These are phyloP conservation scores for Lochmaea crataegi DNA, from an alignment of 2,888 invertebrate species.

Conservation along the genomic window DNA sequence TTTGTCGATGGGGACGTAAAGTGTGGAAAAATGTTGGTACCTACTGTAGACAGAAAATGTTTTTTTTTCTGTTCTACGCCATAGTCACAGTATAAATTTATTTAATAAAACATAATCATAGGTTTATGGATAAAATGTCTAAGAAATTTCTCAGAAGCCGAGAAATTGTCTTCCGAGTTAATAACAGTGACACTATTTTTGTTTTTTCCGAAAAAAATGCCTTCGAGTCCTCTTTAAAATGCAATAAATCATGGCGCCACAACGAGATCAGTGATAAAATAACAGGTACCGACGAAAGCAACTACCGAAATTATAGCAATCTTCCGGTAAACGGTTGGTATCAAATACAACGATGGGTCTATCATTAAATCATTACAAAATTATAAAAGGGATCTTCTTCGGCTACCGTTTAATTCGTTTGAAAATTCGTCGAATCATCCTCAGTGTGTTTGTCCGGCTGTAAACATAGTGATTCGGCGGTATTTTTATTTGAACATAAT, in stretches of 20 bases:
- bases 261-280: slow-evolving; percentile 44
- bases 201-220: neutral
- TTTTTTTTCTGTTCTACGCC: too few relatives aligned
- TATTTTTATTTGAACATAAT: slow-evolving; percentile 33
- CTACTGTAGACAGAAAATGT: too few relatives aligned
- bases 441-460: slow-evolving; percentile 28
- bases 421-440: slow-evolving; percentile 49
- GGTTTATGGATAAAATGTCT: neutral
- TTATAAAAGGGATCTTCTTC: slow-evolving; percentile 48
- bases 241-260: slow-evolving; percentile 51
- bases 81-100: too few relatives aligned
- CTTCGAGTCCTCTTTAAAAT: slow-evolving; percentile 46
- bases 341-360: slow-evolving; percentile 49
- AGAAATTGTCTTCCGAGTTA: slow-evolving; percentile 18
- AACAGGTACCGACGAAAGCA: slow-evolving; percentile 40
- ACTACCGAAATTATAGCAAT: slow-evolving; percentile 50
- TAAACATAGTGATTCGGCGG: slow-evolving; percentile 42
- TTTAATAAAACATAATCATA: neutral
- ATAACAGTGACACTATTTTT: slow-evolving; percentile 45
- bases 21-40: too few relatives aligned
- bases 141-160: neutral
- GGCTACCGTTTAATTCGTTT: slow-evolving; percentile 56
- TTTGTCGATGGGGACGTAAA: too few relatives aligned
- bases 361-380: slow-evolving; percentile 57
- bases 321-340: slow-evolving; percentile 50